Base-by-base conservation (phyloP, 2,113 vertebrate genomes). In the Ptyas mucosa region DNA sequence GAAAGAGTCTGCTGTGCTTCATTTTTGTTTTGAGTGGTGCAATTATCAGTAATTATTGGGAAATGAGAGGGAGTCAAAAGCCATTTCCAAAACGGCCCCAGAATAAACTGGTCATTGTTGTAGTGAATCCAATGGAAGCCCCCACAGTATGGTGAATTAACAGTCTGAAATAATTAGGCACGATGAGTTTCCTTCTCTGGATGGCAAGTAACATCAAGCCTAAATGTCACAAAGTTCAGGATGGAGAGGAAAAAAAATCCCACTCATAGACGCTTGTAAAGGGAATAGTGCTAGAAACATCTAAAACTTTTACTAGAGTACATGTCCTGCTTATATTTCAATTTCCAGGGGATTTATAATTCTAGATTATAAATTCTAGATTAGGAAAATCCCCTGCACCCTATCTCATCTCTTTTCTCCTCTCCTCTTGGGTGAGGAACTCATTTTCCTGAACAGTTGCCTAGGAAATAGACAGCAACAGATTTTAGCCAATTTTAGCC, bases 11-110 rank as follows among this genome's bases (percentile, higher is more conserved):
- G 96, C 94, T 97, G 96, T 97, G 96, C 95, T 96, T 97, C 95
- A 96, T 96, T 97, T 61, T 96, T 96, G 96, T 96, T 97, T 97
- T 96, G 96, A 97, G 95, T 97, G 95, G 95, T 85, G 94, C 94
- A 97, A 97, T 97, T 97, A 97, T 97, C 97, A 97, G 95, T 97
- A 97, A 97, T 97, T 97, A 97, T 96, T 97, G 97, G 97, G 97
- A 97, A 97, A 97, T 96, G 96, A 97, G 96, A 95, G 96, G 95
- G 95, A 97, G 97, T 97, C 97, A 96, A 94, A 95, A 94, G 96
- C 96, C 97, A 96, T 97, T 61, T 97, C 96, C 94, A 95, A 96
- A 97, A 94, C 96, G 95, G 97, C 96, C 96, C 86, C 97, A 97
- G 97, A 96, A 97, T 97, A 97, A 97, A 96, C 96, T 96, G 54